Evolutionary conservation across 1,140 invertebrate species (phyloP).

Genomic region (Linepithema humile): DNA sequence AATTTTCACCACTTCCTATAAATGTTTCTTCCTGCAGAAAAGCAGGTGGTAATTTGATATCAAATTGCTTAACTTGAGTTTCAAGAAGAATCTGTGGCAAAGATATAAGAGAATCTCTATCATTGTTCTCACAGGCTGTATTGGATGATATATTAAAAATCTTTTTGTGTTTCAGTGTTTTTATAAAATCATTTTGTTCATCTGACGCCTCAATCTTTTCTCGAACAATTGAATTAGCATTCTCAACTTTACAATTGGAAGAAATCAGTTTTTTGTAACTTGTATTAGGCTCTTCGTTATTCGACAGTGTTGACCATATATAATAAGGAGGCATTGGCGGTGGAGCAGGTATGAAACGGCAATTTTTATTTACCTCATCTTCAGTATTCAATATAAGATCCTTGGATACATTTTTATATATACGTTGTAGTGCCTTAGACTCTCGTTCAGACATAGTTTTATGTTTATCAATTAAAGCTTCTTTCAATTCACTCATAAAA

Average conservation of each 20-base stretch:
- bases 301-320: background rate
- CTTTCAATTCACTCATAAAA: conserved; percentile 82
- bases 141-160: background rate
- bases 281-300: background rate
- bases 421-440: conserved; percentile 76
- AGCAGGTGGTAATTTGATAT: conserved; percentile 18
- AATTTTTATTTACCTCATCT: background rate
- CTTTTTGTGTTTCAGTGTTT: background rate
- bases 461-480: conserved; percentile 80
- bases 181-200: background rate
- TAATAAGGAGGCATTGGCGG: conserved; percentile 53
- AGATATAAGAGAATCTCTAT: background rate
- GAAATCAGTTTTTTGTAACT: background rate
- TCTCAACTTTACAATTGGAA: background rate
- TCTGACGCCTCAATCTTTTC: background rate
- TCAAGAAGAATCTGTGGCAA: conserved; percentile 36
- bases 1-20: conserved; percentile 81
- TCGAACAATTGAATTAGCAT: background rate
- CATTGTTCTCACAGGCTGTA: conserved; percentile 5
- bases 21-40: conserved; percentile 80
- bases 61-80: conserved; percentile 17
- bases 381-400: conserved; percentile 13
- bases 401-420: conserved; percentile 65
- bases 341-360: conserved; percentile 34
- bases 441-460: conserved; percentile 80